Base-by-base conservation (phyloP, 2,113 vertebrate genomes). In the Planiliza haematocheilus region DNA sequence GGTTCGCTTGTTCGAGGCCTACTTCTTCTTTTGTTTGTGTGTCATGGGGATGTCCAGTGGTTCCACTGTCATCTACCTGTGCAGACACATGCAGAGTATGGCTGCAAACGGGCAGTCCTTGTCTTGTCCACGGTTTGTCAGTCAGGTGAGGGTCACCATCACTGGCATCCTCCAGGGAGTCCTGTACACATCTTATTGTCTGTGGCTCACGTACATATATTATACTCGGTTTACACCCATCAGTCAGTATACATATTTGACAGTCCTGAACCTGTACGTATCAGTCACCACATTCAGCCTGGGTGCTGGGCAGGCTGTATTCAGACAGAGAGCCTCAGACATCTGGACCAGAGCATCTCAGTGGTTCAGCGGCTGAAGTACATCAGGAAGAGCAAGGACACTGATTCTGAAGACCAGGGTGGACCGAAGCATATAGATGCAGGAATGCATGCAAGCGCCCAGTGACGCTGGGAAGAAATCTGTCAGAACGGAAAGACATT, bases 21-120 rank as follows among this genome's bases (percentile, higher is more conserved):
- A 55, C 17, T 67, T 64, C 11, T 4, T 70, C 4, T 0, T 78
- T 2, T 75, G 60, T 41, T 13, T 90, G 12, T 45, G 50, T 68
- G 55, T 90, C 10, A 89, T 88, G 84, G 4, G 84, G 58, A 10
- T 55, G 10, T 87, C 88, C 34, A 87, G 48, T 65, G 51, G 16
- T 43, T 66, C 65, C 9, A 91, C 79, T 37, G 66, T 69, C 2
- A 8, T 65, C 46, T 90, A 89, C 62, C 68, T 91, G 51, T n/a
- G 34, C 53, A 83, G 12, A 41, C 89, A 93, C 71, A 79, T 90
- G 24, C 48, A 36, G 51, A 70, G 6, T 4, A 69, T 83, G 81
- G 41, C 4, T 14, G 42, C n/a, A 37, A 68, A 39, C 13, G 71
- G 74, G 39, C 24, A 39, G 30, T 1, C 30, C 7, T 1, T 56